A percentile compares a stretch with the other conserved stretches of the same genome.
Conservation (phyloP, 2,113 vertebrate genomes). For the Gambusia holbrooki region DNA sequence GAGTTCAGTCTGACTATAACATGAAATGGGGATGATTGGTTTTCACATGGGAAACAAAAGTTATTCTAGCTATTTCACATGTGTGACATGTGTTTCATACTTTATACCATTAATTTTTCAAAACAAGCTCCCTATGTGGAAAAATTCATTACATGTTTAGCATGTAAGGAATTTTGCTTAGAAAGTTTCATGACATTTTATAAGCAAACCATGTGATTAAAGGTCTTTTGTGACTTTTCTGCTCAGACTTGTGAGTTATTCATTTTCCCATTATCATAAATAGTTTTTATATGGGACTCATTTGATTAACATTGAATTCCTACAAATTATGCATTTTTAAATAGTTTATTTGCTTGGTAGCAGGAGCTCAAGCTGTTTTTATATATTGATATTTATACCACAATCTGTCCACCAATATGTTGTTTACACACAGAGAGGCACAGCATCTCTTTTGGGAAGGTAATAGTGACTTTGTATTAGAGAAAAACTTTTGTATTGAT, state of each 20-base stretch:
- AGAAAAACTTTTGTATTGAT: background rate
- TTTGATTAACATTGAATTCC: conserved; percentile 49
- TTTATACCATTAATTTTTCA: too few relatives aligned
- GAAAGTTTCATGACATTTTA: too few relatives aligned
- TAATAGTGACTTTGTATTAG: background rate
- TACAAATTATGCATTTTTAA: conserved; percentile 45
- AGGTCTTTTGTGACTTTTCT: background rate
- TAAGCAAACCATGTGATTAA: too few relatives aligned
- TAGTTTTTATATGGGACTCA: conserved; percentile 37
- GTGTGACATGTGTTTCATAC: background rate
- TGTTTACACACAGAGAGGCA: conserved; percentile 6
- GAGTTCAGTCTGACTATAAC: background rate
- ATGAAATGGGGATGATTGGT: background rate
- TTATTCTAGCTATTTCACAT: background rate
- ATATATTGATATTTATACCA: conserved; percentile 41
- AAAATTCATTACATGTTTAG: background rate
- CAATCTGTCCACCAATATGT: conserved; percentile 51
- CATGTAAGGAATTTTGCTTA: background rate
- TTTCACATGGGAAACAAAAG: background rate
- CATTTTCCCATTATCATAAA: conserved; percentile 40
- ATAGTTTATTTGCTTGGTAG: conserved; percentile 50
- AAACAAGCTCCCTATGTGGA: background rate
- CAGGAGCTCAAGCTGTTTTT: conserved; percentile 56
- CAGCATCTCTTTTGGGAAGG: background rate
- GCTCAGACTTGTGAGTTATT: conserved; percentile 10